These are phyloP conservation scores for Operophtera brumata DNA, from an alignment of 2,888 invertebrate genomes.

Conservation along the genomic window DNA sequence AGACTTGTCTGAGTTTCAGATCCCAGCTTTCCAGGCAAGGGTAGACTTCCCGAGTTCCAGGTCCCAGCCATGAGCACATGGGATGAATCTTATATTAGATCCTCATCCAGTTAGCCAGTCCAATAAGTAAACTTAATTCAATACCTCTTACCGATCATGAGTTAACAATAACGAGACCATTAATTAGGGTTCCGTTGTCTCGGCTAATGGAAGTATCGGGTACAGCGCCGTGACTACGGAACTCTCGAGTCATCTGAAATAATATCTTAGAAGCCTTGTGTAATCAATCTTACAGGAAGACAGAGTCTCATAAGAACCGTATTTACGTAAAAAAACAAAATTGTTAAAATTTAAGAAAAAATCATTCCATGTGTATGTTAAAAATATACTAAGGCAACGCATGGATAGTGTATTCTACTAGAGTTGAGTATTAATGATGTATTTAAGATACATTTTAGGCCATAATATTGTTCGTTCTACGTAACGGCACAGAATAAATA, in stretches of 20 bases:
- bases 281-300: not conserved
- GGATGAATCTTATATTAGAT: too few relatives aligned
- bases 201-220: conserved; percentile 51
- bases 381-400: too few relatives aligned
- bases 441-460: too few relatives aligned
- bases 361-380: too few relatives aligned
- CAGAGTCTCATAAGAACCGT: not conserved
- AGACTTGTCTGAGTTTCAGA: too few relatives aligned
- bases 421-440: too few relatives aligned
- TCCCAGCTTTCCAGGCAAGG: not conserved
- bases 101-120: too few relatives aligned
- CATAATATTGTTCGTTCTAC: too few relatives aligned
- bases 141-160: not conserved
- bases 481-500: too few relatives aligned
- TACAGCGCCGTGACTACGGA: conserved; percentile 19
- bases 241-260: conserved; percentile 42
- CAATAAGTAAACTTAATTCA: not conserved
- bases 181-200: conserved; percentile 50
- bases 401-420: too few relatives aligned
- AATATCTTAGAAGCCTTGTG: conserved; percentile 33
- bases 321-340: not conserved
- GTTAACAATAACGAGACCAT: conserved; percentile 33
- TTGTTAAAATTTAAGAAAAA: not conserved
- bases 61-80: too few relatives aligned
- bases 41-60: not conserved